Percentiles rank a stretch among this genome's conserved stretches.
These are phyloP conservation scores for Dicyrtomina minuta DNA, from an alignment of 2,888 invertebrate genomes.

Conservation along the genomic window DNA sequence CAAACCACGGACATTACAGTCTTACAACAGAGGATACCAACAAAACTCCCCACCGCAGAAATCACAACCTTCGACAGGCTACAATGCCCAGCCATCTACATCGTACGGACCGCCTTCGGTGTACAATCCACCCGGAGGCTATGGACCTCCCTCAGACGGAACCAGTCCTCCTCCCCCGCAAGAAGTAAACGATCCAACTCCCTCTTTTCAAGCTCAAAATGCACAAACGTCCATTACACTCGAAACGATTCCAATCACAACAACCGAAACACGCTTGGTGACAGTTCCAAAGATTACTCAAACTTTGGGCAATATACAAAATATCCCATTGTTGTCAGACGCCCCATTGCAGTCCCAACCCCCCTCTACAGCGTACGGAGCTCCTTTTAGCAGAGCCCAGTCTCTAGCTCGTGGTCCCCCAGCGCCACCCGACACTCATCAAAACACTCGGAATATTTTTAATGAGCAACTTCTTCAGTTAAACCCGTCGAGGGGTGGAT, in stretches of 20 bases:
- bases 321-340: not conserved
- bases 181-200: not conserved
- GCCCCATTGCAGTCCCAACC: not conserved
- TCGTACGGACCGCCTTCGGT: conserved; percentile 23
- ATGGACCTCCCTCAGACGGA: conserved; percentile 6
- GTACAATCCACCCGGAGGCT: not conserved
- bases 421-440: not conserved
- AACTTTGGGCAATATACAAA: conserved; percentile 10
- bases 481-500: not conserved
- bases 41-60: not conserved
- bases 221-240: conserved; percentile 36
- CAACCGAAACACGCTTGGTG: conserved; percentile 32
- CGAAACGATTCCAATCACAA: conserved; percentile 39
- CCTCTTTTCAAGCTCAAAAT: conserved; percentile 5
- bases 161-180: conserved; percentile 6
- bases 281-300: conserved; percentile 40
- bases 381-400: too few relatives aligned
- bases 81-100: conserved; percentile 2
- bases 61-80: not conserved
- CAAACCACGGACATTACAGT: not conserved
- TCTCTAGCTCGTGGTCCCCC: not conserved
- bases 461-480: conserved; percentile 26
- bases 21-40: not conserved
- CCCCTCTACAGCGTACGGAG: conserved; percentile 6
- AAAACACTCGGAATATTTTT: conserved; percentile 9